Evolutionary conservation across 2,113 vertebrate genomes (phyloP).

Genomic region (Mirza zaza): DNA sequence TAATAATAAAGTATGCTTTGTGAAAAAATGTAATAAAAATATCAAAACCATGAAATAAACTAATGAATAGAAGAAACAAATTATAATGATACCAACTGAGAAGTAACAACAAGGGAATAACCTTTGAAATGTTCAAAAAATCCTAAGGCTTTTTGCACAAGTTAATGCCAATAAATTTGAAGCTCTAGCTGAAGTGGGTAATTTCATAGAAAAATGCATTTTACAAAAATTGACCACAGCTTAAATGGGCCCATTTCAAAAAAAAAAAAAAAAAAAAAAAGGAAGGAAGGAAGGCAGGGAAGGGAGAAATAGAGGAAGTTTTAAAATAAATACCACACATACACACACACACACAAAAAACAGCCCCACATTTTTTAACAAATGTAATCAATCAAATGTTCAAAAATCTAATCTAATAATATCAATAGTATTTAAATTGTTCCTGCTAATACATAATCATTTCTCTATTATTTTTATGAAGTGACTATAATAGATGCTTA

Average conservation of each 20-base stretch:
- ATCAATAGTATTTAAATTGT: background rate
- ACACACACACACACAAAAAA: background rate
- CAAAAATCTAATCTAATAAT: background rate
- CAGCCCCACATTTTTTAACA: background rate
- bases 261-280: too few relatives aligned
- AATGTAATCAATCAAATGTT: background rate
- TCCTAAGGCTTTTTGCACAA: background rate
- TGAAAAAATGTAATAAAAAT: background rate
- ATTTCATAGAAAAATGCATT: background rate
- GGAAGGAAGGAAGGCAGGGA: too few relatives aligned
- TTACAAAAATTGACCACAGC: background rate
- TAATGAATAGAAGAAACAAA: background rate
- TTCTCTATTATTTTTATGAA: background rate
- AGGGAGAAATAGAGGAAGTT: background rate
- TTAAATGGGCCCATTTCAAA: background rate
- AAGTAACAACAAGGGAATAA: background rate
- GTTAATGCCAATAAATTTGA: background rate
- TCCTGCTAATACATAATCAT: background rate
- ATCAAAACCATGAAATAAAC: background rate
- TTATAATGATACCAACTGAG: background rate
- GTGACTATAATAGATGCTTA: background rate
- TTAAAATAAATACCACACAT: background rate
- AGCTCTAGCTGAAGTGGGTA: background rate
- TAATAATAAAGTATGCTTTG: background rate
- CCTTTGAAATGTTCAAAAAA: background rate